Conservation (phyloP, 2,113 vertebrate genomes). For the Speoplatyrhinus poulsoni region DNA sequence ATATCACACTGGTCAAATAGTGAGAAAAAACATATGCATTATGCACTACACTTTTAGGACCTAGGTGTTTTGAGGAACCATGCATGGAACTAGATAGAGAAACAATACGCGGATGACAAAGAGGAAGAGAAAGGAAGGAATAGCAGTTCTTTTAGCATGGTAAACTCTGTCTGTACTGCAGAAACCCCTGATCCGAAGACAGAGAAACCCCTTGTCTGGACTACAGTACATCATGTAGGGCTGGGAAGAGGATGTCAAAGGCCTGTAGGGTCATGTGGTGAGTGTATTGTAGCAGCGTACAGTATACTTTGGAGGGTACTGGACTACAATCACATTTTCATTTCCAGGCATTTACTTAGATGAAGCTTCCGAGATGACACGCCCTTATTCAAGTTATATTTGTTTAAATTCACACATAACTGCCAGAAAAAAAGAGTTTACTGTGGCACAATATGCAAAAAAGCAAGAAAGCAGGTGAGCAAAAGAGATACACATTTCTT, state of each 20-base stretch:
- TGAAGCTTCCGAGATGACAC: neutral
- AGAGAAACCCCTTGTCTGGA: neutral
- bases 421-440: neutral
- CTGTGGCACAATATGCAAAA: neutral
- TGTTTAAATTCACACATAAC: neutral
- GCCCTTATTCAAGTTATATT: neutral
- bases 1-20: neutral
- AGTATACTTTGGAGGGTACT: neutral
- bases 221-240: constrained; percentile 5
- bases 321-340: neutral
- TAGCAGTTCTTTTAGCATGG: constrained; percentile 41
- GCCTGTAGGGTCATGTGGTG: constrained; percentile 17
- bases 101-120: constrained; percentile 16
- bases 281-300: neutral
- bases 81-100: constrained; percentile 9
- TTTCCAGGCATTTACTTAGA: constrained; percentile 1
- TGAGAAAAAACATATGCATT: too few relatives aligned
- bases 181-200: constrained; percentile 19
- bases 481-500: neutral
- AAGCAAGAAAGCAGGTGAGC: neutral
- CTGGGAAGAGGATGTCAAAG: constrained; percentile 18
- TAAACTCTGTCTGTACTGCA: constrained; percentile 50
- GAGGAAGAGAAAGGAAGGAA: constrained; percentile 54
- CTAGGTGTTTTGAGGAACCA: neutral
- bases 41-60: neutral